A percentile compares a stretch with the other conserved stretches of the same genome.
Conservation (phyloP, 2,888 invertebrate genomes). For the Patella ulyssiponensis region DNA sequence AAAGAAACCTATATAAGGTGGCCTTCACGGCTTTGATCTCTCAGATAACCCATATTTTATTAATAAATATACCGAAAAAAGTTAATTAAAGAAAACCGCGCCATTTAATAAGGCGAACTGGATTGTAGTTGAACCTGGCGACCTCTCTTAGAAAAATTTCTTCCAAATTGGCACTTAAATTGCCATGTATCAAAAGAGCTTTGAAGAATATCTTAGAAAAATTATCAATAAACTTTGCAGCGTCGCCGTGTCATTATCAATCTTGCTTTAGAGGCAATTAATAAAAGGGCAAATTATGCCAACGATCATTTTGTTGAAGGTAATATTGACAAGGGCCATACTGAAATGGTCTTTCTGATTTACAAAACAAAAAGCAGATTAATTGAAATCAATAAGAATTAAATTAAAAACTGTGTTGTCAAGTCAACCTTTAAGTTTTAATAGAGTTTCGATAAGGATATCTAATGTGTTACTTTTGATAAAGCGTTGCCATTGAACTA, state of each 20-base stretch:
- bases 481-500: too few relatives aligned
- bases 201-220: not conserved
- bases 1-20: not conserved
- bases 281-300: too few relatives aligned
- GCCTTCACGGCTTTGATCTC: constrained; percentile 1
- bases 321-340: too few relatives aligned
- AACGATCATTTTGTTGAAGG: too few relatives aligned
- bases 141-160: not conserved
- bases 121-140: not conserved
- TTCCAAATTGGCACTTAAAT: constrained; percentile 3
- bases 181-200: constrained; percentile 6
- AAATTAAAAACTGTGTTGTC: too few relatives aligned
- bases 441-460: too few relatives aligned
- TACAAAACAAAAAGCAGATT: too few relatives aligned
- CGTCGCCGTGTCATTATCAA: not conserved
- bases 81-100: constrained; percentile 2
- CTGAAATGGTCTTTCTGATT: too few relatives aligned
- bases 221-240: not conserved
- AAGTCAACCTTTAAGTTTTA: too few relatives aligned
- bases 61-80: not conserved
- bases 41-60: constrained; percentile 9
- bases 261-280: too few relatives aligned
- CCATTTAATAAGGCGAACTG: constrained; percentile 4
- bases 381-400: too few relatives aligned
- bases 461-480: too few relatives aligned